Evolutionary conservation across 2,113 vertebrate genomes (phyloP).

Genomic region (Falcunculus frontatus): DNA sequence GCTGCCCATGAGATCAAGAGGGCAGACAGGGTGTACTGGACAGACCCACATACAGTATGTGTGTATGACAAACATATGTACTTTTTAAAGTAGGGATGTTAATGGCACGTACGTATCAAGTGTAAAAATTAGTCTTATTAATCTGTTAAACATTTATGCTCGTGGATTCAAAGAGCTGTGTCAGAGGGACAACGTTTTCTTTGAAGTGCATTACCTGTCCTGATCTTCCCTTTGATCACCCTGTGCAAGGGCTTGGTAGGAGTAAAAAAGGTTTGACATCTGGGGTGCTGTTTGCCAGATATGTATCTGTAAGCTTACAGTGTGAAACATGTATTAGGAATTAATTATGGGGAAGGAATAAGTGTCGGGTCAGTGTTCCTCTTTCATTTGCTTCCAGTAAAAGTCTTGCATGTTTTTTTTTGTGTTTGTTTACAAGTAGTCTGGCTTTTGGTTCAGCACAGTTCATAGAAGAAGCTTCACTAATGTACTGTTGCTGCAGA

Average conservation of each 20-base stretch:
- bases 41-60: background rate
- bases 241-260: background rate
- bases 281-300: background rate
- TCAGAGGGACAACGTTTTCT: background rate
- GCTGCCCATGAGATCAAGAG: background rate
- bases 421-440: conserved; percentile 22
- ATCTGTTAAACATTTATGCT: background rate
- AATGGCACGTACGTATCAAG: background rate
- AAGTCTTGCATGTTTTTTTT: background rate
- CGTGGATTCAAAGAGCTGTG: background rate
- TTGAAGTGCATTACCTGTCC: background rate
- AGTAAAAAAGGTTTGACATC: background rate
- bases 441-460: background rate
- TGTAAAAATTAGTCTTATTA: background rate
- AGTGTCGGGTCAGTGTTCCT: background rate
- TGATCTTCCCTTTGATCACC: background rate
- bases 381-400: conserved; percentile 41
- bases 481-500: background rate
- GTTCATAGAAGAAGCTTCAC: background rate
- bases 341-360: background rate
- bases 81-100: background rate
- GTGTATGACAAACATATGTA: background rate
- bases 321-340: background rate
- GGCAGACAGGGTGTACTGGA: background rate
- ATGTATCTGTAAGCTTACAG: background rate